Conservation (phyloP, 2,113 vertebrate genomes). For the Rana temporaria region DNA sequence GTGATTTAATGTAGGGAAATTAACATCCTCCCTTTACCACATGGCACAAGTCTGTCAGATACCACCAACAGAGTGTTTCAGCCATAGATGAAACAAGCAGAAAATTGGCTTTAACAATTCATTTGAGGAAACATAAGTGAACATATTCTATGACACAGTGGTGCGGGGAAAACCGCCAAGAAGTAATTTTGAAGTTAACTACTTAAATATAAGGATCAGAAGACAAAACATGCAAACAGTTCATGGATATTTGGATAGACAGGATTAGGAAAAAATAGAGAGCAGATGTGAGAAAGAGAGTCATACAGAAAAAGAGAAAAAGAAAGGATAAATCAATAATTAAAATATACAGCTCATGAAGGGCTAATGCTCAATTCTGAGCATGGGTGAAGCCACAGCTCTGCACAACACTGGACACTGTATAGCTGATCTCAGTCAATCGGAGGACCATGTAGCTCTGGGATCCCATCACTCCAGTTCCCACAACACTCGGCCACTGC, state of each 20-base stretch:
- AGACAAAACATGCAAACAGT: background rate
- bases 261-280: background rate
- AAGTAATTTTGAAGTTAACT: constrained; percentile 29
- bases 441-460: no score
- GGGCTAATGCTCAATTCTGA: no score
- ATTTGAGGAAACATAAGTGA: constrained; percentile 5
- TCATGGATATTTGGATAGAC: background rate
- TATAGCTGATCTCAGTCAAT: no score
- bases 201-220: background rate
- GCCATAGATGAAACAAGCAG: constrained; percentile 24
- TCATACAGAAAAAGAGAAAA: background rate
- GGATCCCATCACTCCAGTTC: no score
- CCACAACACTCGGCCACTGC: no score
- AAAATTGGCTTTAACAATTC: background rate
- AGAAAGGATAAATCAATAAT: no score
- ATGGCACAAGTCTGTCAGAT: background rate
- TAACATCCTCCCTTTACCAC: background rate
- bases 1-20: constrained; percentile 14
- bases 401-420: no score
- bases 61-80: constrained; percentile 12
- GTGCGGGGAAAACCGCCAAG: constrained; percentile 40
- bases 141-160: constrained; percentile 29
- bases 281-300: background rate
- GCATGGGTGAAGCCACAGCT: no score
- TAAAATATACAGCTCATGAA: no score